These are phyloP conservation scores for Caenorhabditis inopinata DNA, from an alignment of 1,140 invertebrate species.

Conservation along the genomic window DNA sequence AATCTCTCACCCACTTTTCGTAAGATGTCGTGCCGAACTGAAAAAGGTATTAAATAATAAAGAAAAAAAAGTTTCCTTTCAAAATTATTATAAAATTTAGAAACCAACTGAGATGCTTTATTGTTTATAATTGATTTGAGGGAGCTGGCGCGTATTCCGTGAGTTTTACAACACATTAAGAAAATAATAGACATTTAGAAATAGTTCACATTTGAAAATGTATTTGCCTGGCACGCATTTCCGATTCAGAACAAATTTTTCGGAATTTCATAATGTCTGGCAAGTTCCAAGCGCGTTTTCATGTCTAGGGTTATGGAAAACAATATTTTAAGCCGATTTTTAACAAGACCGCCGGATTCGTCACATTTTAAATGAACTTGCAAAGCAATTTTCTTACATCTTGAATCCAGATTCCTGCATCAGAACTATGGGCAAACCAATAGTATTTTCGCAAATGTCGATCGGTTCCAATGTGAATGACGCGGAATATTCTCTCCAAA, in stretches of 20 bases:
- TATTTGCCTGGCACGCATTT: no score
- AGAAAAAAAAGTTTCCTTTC: no score
- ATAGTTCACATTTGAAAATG: no score
- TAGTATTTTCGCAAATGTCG: slow-evolving; percentile 22
- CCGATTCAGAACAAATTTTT: no score
- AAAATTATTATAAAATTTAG: no score
- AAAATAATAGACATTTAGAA: no score
- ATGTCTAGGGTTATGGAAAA: not conserved
- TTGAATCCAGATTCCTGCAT: slow-evolving; percentile 34
- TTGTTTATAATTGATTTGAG: no score
- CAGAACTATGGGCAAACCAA: slow-evolving; percentile 18
- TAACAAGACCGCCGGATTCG: no score
- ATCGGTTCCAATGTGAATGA: slow-evolving; percentile 16
- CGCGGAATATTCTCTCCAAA: not conserved
- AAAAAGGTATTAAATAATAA: not conserved
- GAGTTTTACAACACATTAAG: no score
- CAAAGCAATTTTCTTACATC: slow-evolving; percentile 1
- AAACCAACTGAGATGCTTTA: no score
- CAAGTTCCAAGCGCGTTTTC: not conserved
- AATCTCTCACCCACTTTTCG: slow-evolving; percentile 25
- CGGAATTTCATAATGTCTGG: not conserved
- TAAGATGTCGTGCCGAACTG: slow-evolving; percentile 22
- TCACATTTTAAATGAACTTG: no score
- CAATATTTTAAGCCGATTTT: not conserved
- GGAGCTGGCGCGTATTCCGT: no score